These are phyloP conservation scores for Tympanoctomys barrerae DNA, from an alignment of 2,797 vertebrate genomes.

Conservation along the genomic window DNA sequence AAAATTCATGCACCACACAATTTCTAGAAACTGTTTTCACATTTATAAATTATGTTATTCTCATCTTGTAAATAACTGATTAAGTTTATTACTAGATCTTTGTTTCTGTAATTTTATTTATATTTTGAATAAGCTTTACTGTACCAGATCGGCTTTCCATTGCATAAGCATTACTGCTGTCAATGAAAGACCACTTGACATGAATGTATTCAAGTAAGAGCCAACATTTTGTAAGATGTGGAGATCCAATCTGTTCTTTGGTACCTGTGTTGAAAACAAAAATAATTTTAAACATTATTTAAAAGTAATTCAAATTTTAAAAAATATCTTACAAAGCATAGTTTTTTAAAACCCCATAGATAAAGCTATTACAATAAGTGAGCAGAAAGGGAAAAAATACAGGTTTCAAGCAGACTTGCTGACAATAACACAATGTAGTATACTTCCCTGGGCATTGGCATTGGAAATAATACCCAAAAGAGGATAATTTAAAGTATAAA, in stretches of 20 bases:
- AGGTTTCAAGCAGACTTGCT: neutral
- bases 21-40: neutral
- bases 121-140: neutral
- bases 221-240: neutral
- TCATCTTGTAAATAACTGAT: neutral
- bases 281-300: neutral
- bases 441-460: neutral
- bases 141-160: neutral
- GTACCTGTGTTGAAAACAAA: neutral
- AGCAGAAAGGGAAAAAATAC: neutral
- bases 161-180: neutral
- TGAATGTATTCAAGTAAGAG: neutral
- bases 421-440: neutral
- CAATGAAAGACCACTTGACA: neutral
- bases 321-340: neutral
- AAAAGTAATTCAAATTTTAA: neutral
- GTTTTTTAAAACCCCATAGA: neutral
- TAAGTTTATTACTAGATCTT: neutral
- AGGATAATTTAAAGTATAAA: conserved; percentile 12
- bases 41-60: neutral
- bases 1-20: neutral
- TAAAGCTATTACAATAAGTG: neutral
- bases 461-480: conserved; percentile 34
- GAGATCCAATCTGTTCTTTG: neutral
- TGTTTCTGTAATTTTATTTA: neutral